Evolutionary conservation across 2,113 vertebrate species (phyloP).

Genomic region (Ammospiza caudacuta): DNA sequence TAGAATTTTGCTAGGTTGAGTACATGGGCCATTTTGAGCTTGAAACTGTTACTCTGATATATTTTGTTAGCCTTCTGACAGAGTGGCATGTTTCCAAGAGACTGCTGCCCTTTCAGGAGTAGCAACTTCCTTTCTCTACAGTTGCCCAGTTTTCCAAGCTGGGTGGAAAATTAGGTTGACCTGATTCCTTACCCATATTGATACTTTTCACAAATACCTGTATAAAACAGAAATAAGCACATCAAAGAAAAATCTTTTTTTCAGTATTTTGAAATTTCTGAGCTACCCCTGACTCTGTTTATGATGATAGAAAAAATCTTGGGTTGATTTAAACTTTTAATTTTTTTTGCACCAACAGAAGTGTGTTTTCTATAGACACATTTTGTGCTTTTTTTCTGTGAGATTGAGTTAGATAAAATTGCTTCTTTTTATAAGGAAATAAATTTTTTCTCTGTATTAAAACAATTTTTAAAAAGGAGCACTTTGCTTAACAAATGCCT

Average conservation of each 20-base stretch:
- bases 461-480: not conserved
- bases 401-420: not conserved
- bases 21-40: not conserved
- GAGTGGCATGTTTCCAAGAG: not conserved
- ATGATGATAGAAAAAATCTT: not conserved
- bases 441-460: not conserved
- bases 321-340: not conserved
- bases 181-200: not conserved
- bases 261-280: not conserved
- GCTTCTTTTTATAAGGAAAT: not conserved
- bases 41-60: not conserved
- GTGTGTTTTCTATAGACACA: not conserved
- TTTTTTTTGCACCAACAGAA: not conserved
- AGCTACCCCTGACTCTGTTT: not conserved
- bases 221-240: not conserved
- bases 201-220: not conserved
- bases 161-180: not conserved
- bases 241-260: not conserved
- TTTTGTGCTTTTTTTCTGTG: not conserved
- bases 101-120: not conserved
- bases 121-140: not conserved
- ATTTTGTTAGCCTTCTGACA: not conserved
- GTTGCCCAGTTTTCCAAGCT: not conserved
- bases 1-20: not conserved
- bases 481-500: not conserved